Evolutionary conservation across 2,797 vertebrate genomes (phyloP).

Genomic region (Pterois miles): DNA sequence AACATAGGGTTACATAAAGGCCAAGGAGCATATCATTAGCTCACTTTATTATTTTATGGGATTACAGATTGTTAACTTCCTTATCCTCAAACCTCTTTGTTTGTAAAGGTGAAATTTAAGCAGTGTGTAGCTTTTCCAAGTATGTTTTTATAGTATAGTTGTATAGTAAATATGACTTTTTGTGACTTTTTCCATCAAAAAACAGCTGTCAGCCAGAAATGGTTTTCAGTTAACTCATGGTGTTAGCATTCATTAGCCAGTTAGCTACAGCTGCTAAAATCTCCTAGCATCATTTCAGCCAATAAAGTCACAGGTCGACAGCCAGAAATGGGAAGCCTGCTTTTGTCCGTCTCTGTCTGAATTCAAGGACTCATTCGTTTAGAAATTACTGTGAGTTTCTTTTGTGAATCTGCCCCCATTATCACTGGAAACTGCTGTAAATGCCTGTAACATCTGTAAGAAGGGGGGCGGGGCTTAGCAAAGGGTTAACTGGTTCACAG

Average conservation of each 20-base stretch:
- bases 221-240: background rate
- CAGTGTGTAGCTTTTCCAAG: background rate
- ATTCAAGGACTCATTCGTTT: background rate
- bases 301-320: background rate
- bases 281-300: too few species aligned
- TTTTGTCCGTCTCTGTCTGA: background rate
- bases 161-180: background rate
- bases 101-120: background rate
- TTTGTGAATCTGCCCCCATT: background rate
- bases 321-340: background rate
- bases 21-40: background rate
- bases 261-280: too few species aligned
- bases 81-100: background rate
- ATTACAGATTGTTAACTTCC: background rate
- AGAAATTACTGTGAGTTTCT: background rate
- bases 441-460: background rate
- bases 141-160: background rate
- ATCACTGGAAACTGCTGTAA: background rate
- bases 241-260: background rate
- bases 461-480: rapidly evolving
- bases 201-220: background rate
- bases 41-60: background rate
- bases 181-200: background rate
- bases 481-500: background rate
- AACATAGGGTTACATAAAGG: background rate